Conservation (phyloP, 2,113 vertebrate genomes). For the Stictonetta naevosa region DNA sequence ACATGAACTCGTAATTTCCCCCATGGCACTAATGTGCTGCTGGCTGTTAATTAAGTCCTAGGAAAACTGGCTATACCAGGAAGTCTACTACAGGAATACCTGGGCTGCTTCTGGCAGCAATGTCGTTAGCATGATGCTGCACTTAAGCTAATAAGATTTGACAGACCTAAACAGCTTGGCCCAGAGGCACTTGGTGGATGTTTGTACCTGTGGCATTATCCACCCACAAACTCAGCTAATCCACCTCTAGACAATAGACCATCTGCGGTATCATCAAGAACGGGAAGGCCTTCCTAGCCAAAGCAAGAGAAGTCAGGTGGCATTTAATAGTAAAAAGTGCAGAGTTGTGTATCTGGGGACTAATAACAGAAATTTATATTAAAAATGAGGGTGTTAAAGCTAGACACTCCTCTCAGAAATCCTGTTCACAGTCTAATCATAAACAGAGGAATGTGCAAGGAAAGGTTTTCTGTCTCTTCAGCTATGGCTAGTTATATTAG, state of each 20-base stretch:
- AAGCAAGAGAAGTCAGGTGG: neutral
- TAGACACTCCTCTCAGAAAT: neutral
- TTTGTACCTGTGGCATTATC: neutral
- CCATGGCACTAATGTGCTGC: neutral
- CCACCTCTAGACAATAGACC: neutral
- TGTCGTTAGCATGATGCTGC: neutral
- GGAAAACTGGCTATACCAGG: conserved; percentile 23
- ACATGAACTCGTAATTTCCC: neutral
- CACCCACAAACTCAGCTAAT: neutral
- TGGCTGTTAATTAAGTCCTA: neutral
- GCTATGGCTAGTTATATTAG: neutral
- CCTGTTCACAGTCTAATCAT: neutral
- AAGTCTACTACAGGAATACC: neutral
- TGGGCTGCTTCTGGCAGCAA: neutral
- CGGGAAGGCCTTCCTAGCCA: neutral
- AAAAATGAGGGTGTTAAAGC: neutral
- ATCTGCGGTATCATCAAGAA: neutral
- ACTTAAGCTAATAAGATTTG: neutral
- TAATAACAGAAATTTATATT: neutral
- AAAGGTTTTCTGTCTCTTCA: neutral
- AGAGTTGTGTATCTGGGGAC: neutral
- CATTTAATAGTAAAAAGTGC: neutral
- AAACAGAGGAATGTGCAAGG: neutral
- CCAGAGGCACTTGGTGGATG: neutral
- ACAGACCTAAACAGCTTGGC: neutral